Evolutionary conservation across 2,797 vertebrate species (phyloP).

Genomic region (Characodon lateralis): DNA sequence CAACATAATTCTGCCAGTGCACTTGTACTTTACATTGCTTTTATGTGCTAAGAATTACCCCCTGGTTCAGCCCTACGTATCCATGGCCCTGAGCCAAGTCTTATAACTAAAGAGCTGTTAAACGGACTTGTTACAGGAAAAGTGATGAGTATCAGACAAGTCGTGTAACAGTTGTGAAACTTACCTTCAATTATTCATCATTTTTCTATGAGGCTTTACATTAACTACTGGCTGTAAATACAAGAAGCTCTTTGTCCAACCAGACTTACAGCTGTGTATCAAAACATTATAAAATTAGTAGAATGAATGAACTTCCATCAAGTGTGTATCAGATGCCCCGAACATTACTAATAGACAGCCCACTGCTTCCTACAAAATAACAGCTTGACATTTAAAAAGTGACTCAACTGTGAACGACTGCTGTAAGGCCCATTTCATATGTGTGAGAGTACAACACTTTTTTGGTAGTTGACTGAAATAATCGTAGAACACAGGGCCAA

Average conservation of each 20-base stretch:
- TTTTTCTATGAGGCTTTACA: neutral
- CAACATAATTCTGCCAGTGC: no score
- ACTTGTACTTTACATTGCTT: no score
- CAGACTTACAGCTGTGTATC: neutral
- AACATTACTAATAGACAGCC: conserved; percentile 12
- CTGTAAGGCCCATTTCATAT: conserved; percentile 5
- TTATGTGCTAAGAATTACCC: no score
- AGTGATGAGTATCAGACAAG: neutral
- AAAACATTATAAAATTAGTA: neutral
- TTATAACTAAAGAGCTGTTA: no score
- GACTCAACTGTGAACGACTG: conserved; percentile 11
- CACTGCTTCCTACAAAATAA: conserved; percentile 11
- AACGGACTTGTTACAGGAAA: no score
- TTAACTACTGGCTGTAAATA: neutral
- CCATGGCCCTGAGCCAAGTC: no score
- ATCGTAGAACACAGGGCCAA: neutral
- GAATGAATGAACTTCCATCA: no score
- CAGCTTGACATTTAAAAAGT: conserved; percentile 34
- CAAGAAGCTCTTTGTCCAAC: neutral
- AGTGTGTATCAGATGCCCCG: neutral
- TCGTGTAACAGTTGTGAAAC: neutral
- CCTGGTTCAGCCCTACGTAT: no score
- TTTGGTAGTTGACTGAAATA: conserved; percentile 21
- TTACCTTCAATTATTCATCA: neutral
- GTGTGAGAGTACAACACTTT: conserved; percentile 26